phyloP scores from a whole-genome alignment of 2,113 vertebrate species.

The Leiothrix lutea region DNA sequence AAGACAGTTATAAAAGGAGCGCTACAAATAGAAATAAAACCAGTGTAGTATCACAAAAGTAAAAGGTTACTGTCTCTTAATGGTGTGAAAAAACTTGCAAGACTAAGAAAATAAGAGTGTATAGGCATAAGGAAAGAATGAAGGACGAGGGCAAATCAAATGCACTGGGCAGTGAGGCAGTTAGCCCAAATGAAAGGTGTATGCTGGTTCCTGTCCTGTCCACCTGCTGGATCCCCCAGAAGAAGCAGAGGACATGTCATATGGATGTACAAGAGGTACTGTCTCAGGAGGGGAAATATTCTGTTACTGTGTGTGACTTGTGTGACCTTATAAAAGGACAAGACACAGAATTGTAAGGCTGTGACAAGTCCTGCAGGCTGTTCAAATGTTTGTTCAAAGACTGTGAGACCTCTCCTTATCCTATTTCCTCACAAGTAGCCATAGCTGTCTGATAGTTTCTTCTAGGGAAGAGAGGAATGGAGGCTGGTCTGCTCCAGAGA shows the following conservation, averaged over 20 bases:
- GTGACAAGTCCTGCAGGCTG: neutral
- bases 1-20: neutral
- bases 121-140: neutral
- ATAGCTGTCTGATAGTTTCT: neutral
- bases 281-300: neutral
- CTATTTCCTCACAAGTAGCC: neutral
- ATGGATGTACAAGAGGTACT: neutral
- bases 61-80: conserved; percentile 3
- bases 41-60: neutral
- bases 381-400: neutral
- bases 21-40: conserved; percentile 14
- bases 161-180: neutral
- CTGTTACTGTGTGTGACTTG: neutral
- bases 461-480: neutral
- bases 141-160: neutral
- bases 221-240: neutral
- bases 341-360: neutral
- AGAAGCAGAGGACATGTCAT: neutral
- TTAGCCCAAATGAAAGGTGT: neutral
- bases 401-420: neutral
- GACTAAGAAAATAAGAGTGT: neutral
- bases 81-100: neutral
- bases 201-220: neutral
- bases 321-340: neutral
- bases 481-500: neutral